Percentiles rank a stretch among this genome's conserved stretches.
Conservation (phyloP, 2,888 invertebrate species). For the Pandemis cinnamomeana region DNA sequence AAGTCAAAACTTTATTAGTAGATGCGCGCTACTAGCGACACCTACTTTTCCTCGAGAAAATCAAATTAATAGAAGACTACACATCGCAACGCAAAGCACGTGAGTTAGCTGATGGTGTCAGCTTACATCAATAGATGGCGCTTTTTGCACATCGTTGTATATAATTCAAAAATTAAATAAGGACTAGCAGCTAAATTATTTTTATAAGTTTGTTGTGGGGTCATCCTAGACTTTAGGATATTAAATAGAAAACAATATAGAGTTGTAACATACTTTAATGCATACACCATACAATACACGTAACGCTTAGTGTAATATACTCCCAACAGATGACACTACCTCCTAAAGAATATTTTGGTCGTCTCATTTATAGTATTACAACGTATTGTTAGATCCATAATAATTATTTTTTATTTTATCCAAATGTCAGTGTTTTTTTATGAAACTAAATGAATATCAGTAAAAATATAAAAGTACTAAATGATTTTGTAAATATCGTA, state of each 20-base stretch:
- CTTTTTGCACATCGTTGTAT: not conserved
- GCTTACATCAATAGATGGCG: conserved; percentile 15
- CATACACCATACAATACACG: too few relatives aligned
- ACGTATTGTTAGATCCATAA: too few relatives aligned
- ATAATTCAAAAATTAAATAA: not conserved
- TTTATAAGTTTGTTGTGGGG: not conserved
- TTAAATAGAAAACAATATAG: too few relatives aligned
- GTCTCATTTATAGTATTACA: too few relatives aligned
- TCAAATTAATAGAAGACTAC: not conserved
- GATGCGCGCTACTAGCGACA: conserved; percentile 10
- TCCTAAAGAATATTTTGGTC: too few relatives aligned
- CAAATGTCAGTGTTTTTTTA: too few relatives aligned
- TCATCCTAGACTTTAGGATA: too few relatives aligned
- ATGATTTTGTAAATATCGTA: too few relatives aligned
- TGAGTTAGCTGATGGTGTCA: not conserved
- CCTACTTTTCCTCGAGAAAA: not conserved
- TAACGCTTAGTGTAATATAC: not conserved
- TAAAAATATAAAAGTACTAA: too few relatives aligned
- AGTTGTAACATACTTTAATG: too few relatives aligned
- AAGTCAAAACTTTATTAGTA: not conserved
- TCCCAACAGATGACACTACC: not conserved
- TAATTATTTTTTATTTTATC: too few relatives aligned
- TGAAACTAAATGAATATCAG: too few relatives aligned
- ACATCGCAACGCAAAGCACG: not conserved
- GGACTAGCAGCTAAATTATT: not conserved